Evolutionary conservation across 2,888 invertebrate genomes (phyloP).

Genomic region (Sesia apiformis): DNA sequence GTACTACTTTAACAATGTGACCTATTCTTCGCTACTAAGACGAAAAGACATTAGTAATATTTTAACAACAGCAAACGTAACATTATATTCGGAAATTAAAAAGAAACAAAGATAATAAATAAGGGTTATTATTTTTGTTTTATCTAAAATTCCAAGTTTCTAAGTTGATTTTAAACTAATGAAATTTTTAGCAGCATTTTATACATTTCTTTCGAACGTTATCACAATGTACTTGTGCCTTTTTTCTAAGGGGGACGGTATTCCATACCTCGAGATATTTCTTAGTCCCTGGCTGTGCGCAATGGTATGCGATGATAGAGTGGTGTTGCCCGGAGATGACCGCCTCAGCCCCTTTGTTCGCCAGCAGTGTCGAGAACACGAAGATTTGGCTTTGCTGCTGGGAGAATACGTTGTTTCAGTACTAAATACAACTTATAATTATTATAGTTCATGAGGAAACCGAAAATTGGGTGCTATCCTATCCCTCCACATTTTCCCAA

Average conservation of each 20-base stretch:
- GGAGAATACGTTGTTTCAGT: constrained; percentile 56
- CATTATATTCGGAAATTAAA: too few relatives aligned
- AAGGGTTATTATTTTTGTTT: too few relatives aligned
- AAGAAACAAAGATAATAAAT: too few relatives aligned
- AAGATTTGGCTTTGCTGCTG: constrained; percentile 98
- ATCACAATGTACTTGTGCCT: not conserved
- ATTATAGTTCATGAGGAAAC: not conserved
- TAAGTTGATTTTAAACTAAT: too few relatives aligned
- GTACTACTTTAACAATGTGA: too few relatives aligned
- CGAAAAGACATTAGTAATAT: too few relatives aligned
- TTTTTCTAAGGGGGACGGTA: constrained; percentile 2
- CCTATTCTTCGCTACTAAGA: too few relatives aligned
- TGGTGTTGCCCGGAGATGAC: constrained; percentile 92
- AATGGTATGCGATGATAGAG: constrained; percentile 95
- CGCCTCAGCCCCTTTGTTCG: constrained; percentile 95
- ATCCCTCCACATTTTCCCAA: too few relatives aligned
- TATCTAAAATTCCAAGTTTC: too few relatives aligned
- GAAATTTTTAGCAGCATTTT: not conserved
- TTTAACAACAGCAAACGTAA: too few relatives aligned
- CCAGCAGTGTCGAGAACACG: constrained; percentile 95
- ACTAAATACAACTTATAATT: not conserved
- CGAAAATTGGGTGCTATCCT: too few relatives aligned
- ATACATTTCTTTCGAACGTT: not conserved
- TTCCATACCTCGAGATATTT: constrained; percentile 89
- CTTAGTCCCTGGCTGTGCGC: constrained; percentile 95